These are phyloP conservation scores for Channa maculata DNA, from an alignment of 2,113 vertebrate species.

Conservation along the genomic window DNA sequence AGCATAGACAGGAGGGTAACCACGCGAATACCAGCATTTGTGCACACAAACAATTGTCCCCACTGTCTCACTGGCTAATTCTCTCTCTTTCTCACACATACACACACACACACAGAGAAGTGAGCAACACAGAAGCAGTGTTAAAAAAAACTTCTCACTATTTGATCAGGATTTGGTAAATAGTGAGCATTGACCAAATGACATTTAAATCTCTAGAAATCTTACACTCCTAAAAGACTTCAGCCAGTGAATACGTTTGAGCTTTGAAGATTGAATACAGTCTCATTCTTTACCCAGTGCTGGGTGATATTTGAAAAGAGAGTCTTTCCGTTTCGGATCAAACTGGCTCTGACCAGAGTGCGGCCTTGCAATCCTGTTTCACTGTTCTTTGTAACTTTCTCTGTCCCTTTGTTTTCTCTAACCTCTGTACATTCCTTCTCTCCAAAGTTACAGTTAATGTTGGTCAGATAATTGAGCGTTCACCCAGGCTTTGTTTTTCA, in stretches of 20 bases:
- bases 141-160: constrained; percentile 31
- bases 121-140: constrained; percentile 12
- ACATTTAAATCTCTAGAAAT: not conserved
- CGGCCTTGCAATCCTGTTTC: not conserved
- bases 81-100: not conserved
- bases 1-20: constrained; percentile 23
- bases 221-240: not conserved
- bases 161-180: not conserved
- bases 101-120: constrained; percentile 20
- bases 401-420: not conserved
- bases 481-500: constrained; percentile 24
- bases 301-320: not conserved
- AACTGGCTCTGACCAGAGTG: not conserved
- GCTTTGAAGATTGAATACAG: not conserved
- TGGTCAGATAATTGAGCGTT: constrained; percentile 19
- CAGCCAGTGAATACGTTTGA: not conserved
- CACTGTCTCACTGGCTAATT: constrained; percentile 14
- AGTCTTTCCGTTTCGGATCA: not conserved
- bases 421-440: too few species aligned
- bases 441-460: constrained; percentile 3
- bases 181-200: not conserved
- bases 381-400: not conserved
- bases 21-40: constrained; percentile 49
- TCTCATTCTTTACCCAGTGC: not conserved
- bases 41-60: constrained; percentile 46